Conservation (phyloP, 2,888 invertebrate species). For the Busseola fusca region DNA sequence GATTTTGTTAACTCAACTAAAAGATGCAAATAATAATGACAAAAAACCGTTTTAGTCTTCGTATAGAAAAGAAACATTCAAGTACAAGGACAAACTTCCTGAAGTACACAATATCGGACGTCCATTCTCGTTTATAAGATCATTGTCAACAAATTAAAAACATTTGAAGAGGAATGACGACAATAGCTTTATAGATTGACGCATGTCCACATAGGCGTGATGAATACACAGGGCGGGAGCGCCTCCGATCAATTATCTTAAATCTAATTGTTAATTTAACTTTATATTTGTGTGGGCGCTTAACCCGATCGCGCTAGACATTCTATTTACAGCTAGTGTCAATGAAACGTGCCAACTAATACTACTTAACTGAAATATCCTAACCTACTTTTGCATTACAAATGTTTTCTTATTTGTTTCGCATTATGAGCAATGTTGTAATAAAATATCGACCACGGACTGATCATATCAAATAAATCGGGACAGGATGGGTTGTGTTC, state of each 20-base stretch:
- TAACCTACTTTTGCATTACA: slow-evolving; percentile 67
- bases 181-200: slow-evolving; percentile 49
- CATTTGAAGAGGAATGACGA: slow-evolving; percentile 56
- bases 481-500: slow-evolving; percentile 27
- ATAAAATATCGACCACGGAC: slow-evolving; percentile 10
- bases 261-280: slow-evolving; percentile 57
- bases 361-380: slow-evolving; percentile 75
- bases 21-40: slow-evolving; percentile 11
- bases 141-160: slow-evolving; percentile 58
- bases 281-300: slow-evolving; percentile 60
- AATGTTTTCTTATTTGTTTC: slow-evolving; percentile 45
- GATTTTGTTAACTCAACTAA: slow-evolving; percentile 29
- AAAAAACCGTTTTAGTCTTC: neutral
- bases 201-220: slow-evolving; percentile 42
- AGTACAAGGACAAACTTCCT: slow-evolving; percentile 34
- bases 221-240: slow-evolving; percentile 13
- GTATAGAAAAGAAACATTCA: slow-evolving; percentile 2
- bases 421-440: slow-evolving; percentile 28
- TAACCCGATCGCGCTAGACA: slow-evolving; percentile 70
- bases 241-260: slow-evolving; percentile 43
- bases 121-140: slow-evolving; percentile 47
- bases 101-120: slow-evolving; percentile 38
- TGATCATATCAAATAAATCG: slow-evolving; percentile 32
- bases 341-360: slow-evolving; percentile 83
- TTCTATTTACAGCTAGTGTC: slow-evolving; percentile 81